phyloP scores from a whole-genome alignment of 1,140 invertebrate genomes.

The Halyomorpha halys region DNA sequence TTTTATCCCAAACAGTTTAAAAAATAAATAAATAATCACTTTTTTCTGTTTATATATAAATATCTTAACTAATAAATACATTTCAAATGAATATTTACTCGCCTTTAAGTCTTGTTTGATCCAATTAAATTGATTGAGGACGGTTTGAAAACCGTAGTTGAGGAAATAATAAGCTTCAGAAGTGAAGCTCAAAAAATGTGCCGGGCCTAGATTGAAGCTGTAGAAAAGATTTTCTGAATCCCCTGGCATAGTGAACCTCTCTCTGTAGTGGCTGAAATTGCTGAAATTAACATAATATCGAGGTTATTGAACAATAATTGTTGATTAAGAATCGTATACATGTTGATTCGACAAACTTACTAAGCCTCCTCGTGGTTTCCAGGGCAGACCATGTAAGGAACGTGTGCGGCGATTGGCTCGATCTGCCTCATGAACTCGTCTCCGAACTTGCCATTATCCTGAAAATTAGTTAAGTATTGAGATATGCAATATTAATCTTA shows the following conservation, averaged over 20 bases:
- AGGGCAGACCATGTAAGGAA: slow-evolving; percentile 86
- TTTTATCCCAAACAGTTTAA: too few species aligned
- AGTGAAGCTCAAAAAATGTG: slow-evolving; percentile 82
- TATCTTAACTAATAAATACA: too few species aligned
- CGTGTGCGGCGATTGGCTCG: slow-evolving; percentile 69
- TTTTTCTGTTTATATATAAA: too few species aligned
- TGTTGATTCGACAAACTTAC: slow-evolving; percentile 40
- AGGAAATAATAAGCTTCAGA: slow-evolving; percentile 93
- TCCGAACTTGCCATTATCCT: slow-evolving; percentile 63
- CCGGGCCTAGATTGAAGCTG: slow-evolving; percentile 83
- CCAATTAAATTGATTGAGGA: slow-evolving; percentile 84
- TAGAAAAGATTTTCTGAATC: slow-evolving; percentile 65
- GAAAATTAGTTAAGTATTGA: slow-evolving; percentile 19
- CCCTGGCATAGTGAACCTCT: slow-evolving; percentile 81
- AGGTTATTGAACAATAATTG: too few species aligned
- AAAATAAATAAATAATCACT: too few species aligned
- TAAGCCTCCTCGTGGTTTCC: slow-evolving; percentile 84
- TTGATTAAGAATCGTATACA: too few species aligned
- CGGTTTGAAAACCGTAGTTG: slow-evolving; percentile 71
- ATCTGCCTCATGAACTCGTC: slow-evolving; percentile 88
- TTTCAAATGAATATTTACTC: too few species aligned
- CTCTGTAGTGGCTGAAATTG: slow-evolving; percentile 77
- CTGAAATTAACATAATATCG: too few species aligned
- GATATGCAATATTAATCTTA: too few species aligned
- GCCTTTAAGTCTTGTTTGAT: slow-evolving; percentile 64